Conservation (phyloP, 2,888 invertebrate species). For the Imbricaverruca yamaguchii region DNA sequence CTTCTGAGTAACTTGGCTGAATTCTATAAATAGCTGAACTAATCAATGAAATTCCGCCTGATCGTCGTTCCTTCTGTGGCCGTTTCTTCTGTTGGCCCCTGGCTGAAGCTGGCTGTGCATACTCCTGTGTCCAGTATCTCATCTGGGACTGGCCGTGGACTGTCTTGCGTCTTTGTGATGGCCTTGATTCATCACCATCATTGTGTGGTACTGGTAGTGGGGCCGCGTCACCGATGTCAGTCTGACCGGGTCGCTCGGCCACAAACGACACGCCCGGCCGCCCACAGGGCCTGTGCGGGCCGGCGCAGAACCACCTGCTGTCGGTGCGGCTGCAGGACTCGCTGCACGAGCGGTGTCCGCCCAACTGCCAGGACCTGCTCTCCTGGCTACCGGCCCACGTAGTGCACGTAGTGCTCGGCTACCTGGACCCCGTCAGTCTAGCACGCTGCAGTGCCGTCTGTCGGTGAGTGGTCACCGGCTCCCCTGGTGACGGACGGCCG, state of each 20-base stretch:
- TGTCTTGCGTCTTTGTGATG: too few species aligned
- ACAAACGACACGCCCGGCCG: background rate
- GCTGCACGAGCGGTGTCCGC: constrained; percentile 43
- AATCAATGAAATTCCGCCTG: background rate
- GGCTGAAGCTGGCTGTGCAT: too few species aligned
- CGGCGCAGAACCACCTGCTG: constrained; percentile 43
- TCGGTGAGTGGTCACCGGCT: constrained; percentile 24
- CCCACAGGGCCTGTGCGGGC: constrained; percentile 40
- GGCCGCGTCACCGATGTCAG: too few species aligned
- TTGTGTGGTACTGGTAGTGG: too few species aligned
- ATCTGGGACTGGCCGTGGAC: too few species aligned
- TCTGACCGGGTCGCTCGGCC: too few species aligned
- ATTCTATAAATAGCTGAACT: background rate
- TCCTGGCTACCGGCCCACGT: constrained; percentile 42
- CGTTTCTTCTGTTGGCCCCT: too few species aligned
- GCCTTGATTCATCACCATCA: too few species aligned
- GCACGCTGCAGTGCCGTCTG: constrained; percentile 33
- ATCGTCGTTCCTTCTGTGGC: too few species aligned
- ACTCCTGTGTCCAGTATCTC: too few species aligned
- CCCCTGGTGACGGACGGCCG: too few species aligned
- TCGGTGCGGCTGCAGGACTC: constrained; percentile 41
- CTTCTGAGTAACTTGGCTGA: background rate
- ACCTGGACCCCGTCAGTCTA: constrained; percentile 42
- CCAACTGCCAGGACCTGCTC: constrained; percentile 45
- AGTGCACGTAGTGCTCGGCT: constrained; percentile 42